Base-by-base conservation (phyloP, 2,797 vertebrate species). In the Anabacerthia variegaticeps region DNA sequence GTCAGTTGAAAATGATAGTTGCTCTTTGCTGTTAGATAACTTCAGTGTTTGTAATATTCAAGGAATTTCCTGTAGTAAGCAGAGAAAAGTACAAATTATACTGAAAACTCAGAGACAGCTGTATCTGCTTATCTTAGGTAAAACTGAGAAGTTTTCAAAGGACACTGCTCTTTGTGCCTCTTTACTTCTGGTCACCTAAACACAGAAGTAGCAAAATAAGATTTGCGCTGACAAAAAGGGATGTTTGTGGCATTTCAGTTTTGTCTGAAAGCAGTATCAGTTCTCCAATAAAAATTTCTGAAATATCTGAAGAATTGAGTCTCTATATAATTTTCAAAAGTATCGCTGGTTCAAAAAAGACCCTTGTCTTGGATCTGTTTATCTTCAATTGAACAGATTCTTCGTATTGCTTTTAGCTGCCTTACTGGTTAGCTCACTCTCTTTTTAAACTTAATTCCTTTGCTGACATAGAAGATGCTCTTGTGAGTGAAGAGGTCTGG, bases 11-110 rank as follows among this genome's bases (percentile, higher is more conserved):
- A 72, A 26, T 2, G 19, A 71, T 41, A 77, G 59, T 49, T 83
- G 39, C 27, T 54, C 67, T 78, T 92, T 95, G 65, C 49, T 71
- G 86, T 91, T 80, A 96, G 58, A 62, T 91, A 96, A 94, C 81
- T 76, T 80, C 19, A n/a, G 41, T 63, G 76, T 76, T 93, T 76
- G 69, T 52, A 85, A 74, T 77, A 96, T 94, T 66, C 72, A 56
- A 93, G 74, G 84, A 86, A 96, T 96, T 95, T 95, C 88, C 89
- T 95, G 63, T 88, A 92, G 69, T 85, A 95, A 88, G 36, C 55
- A 93, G 34, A 94, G 52, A 77, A 85, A 62, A 76, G 41, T 79
- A 77, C 39, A 80, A 63, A 76, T 24, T 23, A 74, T 77, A 41
- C 56, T 32, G 59, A 81, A 89, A 92, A 91, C 26, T 55, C 34